Evolutionary conservation across 2,113 vertebrate genomes (phyloP).

Genomic region (Malurus alboscapulatus): DNA sequence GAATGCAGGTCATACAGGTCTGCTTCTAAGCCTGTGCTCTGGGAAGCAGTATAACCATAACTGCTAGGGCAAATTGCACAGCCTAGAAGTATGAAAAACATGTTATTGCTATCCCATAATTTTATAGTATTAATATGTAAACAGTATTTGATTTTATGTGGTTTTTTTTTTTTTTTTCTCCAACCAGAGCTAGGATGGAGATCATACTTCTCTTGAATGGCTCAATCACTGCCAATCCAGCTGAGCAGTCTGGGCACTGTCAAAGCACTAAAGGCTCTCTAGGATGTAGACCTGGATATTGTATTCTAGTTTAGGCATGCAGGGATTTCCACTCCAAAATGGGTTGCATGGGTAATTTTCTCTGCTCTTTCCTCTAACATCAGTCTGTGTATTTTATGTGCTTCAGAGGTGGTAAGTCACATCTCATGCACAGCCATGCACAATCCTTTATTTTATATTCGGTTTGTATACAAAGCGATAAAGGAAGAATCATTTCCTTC

Average conservation of each 20-base stretch:
- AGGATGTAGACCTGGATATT: neutral
- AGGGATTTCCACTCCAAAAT: neutral
- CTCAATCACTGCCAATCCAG: neutral
- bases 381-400: neutral
- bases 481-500: slow-evolving; percentile 29
- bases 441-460: neutral
- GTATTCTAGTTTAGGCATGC: neutral
- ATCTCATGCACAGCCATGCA: neutral
- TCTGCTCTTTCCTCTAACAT: neutral
- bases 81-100: neutral
- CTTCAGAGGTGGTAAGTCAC: neutral
- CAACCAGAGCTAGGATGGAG: neutral
- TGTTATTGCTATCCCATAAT: neutral
- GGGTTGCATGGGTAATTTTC: neutral
- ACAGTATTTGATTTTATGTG: neutral
- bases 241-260: neutral
- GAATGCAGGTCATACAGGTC: neutral
- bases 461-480: neutral
- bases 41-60: neutral
- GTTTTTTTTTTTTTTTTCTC: neutral
- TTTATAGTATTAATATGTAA: neutral
- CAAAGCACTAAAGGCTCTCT: neutral
- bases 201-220: neutral
- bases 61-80: neutral
- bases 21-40: neutral